Percentiles rank a stretch among this genome's conserved stretches.
phyloP scores from a whole-genome alignment of 2,113 vertebrate species.

The Pipra filicauda region DNA sequence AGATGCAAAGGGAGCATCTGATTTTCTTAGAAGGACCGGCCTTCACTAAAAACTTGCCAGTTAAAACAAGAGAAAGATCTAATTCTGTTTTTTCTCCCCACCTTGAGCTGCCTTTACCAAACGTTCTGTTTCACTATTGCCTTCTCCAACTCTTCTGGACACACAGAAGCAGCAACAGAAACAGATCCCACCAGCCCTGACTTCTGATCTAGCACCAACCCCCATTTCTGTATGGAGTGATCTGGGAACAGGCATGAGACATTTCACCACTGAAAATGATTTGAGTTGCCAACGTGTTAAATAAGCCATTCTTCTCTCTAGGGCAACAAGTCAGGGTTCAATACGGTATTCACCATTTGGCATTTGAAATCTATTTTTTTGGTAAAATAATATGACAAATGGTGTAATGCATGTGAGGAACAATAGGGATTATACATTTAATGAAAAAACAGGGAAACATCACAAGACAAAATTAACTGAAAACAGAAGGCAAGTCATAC shows the following conservation, averaged over 20 bases:
- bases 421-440: not conserved
- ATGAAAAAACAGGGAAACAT: not conserved
- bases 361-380: not conserved
- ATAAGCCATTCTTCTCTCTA: not conserved
- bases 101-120: not conserved
- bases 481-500: not conserved
- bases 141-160: not conserved
- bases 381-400: not conserved
- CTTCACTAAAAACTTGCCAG: not conserved
- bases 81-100: not conserved
- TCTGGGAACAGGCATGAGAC: not conserved
- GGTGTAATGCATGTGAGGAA: not conserved
- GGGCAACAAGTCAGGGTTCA: not conserved
- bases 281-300: not conserved
- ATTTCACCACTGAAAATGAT: not conserved
- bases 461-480: not conserved
- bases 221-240: rapidly evolving
- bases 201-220: not conserved
- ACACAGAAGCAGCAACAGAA: not conserved
- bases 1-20: not conserved
- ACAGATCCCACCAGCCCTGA: rapidly evolving
- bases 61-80: not conserved
- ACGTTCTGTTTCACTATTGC: rapidly evolving
- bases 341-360: not conserved
- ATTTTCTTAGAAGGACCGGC: not conserved